These are phyloP conservation scores for Hozukius guyotensis DNA, from an alignment of 2,797 vertebrate species.

Conservation along the genomic window DNA sequence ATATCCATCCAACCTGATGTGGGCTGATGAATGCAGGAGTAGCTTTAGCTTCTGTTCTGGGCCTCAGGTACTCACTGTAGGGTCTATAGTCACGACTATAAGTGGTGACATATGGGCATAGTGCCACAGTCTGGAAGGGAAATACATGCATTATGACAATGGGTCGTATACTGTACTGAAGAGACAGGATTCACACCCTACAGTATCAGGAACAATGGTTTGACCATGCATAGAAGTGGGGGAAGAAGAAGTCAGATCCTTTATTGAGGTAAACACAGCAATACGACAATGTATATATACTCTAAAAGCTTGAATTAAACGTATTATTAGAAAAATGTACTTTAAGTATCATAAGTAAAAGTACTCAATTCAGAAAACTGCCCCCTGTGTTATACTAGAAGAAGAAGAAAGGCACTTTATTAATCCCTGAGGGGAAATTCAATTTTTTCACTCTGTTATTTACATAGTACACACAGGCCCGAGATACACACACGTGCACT, in stretches of 20 bases:
- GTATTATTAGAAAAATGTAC: too few species aligned
- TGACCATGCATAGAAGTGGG: not conserved
- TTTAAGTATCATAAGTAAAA: too few species aligned
- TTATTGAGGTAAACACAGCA: too few species aligned
- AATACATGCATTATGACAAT: not conserved
- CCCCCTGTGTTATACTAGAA: too few species aligned
- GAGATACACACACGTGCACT: too few species aligned
- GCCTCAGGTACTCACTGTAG: not conserved
- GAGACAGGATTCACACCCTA: too few species aligned
- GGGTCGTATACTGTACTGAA: not conserved
- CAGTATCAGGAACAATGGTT: not conserved
- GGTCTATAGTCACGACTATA: slow-evolving; percentile 41
- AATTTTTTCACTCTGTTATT: too few species aligned
- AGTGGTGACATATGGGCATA: slow-evolving; percentile 26
- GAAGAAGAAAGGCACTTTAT: too few species aligned
- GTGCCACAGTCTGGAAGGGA: not conserved
- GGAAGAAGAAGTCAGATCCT: not conserved
- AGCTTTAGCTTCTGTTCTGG: not conserved
- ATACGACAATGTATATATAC: not conserved
- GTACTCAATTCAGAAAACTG: too few species aligned
- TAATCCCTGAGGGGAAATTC: too few species aligned
- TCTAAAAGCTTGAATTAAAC: not conserved
- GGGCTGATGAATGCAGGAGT: not conserved
- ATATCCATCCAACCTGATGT: slow-evolving; percentile 4
- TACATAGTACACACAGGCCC: too few species aligned